These are phyloP conservation scores for Lacerta agilis DNA, from an alignment of 2,797 vertebrate species.

Conservation along the genomic window DNA sequence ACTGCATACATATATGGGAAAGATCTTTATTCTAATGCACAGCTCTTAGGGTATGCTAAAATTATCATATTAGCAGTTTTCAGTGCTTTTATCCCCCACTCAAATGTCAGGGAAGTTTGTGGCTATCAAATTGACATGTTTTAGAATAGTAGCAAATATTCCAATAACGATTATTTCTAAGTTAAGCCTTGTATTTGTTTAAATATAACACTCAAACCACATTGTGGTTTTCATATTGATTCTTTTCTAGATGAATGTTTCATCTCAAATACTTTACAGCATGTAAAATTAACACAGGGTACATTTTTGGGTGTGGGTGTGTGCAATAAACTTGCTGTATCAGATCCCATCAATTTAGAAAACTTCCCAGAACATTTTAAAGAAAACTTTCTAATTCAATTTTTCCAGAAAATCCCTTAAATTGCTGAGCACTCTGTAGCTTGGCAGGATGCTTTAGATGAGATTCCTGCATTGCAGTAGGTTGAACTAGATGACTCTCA, in stretches of 20 bases:
- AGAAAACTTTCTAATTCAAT: background rate
- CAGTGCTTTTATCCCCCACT: background rate
- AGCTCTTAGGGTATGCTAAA: background rate
- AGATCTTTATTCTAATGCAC: background rate
- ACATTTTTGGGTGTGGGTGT: background rate
- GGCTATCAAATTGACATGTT: background rate
- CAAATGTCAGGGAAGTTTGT: background rate
- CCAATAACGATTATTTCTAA: background rate
- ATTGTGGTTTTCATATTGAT: background rate
- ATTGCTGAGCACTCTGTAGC: background rate
- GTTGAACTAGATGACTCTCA: too few species aligned
- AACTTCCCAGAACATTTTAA: background rate
- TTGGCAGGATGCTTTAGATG: background rate
- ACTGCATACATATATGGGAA: too few species aligned
- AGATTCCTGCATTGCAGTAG: too few species aligned
- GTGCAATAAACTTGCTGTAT: background rate
- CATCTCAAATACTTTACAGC: background rate
- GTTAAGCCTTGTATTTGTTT: background rate
- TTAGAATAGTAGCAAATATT: background rate
- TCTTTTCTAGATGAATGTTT: background rate
- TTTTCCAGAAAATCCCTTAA: background rate
- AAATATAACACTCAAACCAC: background rate
- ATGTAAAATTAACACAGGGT: background rate
- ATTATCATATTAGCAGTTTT: background rate
- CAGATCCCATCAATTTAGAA: background rate